These are phyloP conservation scores for Acronicta aceris DNA, from an alignment of 2,888 invertebrate genomes.

Conservation along the genomic window DNA sequence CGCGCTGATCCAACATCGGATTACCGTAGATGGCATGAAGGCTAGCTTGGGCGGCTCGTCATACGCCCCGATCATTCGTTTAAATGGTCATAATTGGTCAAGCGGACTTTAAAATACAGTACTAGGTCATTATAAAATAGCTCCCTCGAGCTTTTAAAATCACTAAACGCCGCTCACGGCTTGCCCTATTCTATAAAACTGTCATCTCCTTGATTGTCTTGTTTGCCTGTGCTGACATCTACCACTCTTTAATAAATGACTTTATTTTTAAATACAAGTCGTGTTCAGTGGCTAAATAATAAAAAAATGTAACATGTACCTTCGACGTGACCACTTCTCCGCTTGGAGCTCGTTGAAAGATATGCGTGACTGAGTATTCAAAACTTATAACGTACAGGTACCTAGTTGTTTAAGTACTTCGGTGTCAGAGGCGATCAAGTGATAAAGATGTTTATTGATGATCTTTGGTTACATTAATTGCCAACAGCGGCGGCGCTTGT, in stretches of 20 bases:
- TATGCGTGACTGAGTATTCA: constrained; percentile 84
- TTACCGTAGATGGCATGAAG: constrained; percentile 84
- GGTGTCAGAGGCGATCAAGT: constrained; percentile 85
- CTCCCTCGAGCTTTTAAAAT: constrained; percentile 59
- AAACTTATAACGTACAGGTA: constrained; percentile 77
- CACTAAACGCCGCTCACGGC: constrained; percentile 47
- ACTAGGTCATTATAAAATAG: constrained; percentile 77
- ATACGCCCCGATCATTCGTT: constrained; percentile 78
- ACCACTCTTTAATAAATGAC: constrained; percentile 55
- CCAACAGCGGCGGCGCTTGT: constrained; percentile 85
- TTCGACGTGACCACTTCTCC: constrained; percentile 44
- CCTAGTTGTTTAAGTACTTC: constrained; percentile 79
- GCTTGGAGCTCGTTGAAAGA: constrained; percentile 70
- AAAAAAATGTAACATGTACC: constrained; percentile 58
- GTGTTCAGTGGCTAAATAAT: constrained; percentile 64
- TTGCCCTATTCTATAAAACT: constrained; percentile 43
- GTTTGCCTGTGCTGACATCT: constrained; percentile 53
- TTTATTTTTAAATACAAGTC: constrained; percentile 56
- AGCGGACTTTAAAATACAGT: constrained; percentile 75
- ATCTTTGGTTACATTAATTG: constrained; percentile 87
- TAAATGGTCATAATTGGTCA: constrained; percentile 86
- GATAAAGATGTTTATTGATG: constrained; percentile 89
- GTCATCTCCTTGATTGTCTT: constrained; percentile 51
- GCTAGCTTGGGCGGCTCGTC: constrained; percentile 72
- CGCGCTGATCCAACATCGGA: constrained; percentile 79